Base-by-base conservation (phyloP, 92 coral and sea anemone species). In the Heteractis magnifica region DNA sequence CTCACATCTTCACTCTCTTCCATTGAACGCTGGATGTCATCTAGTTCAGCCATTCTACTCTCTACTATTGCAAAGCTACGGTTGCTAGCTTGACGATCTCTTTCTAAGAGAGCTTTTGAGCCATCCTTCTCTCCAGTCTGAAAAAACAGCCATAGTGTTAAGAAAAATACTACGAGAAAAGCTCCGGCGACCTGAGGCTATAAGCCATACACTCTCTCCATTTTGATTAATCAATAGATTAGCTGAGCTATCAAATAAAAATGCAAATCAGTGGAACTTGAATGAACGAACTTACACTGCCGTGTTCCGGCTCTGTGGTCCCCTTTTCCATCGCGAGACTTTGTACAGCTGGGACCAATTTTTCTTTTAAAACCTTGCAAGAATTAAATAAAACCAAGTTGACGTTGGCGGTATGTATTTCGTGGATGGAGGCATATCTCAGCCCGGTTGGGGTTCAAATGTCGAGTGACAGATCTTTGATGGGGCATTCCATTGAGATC, bases 1-100 rank as follows among this genome's bases (percentile, higher is more conserved):
- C 85, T 88, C 79, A 84, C 90, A 62, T 95, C 98, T 82, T 92
- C 95, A 73, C 90, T 84, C 71, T 97, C 99, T 82, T 90, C 97
- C 98, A 97, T 97, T 60, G 99, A 97, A 71, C 98, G 91, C 56
- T 97, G 99, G 68, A 97, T 90, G 84, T 94, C 98, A 70, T 97
- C 99, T 70, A 97, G 85, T 85, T 97, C 99, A 44, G 99, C 99
- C 99, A 97, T 97, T 90, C 99, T 86, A 90, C 98, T 94, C 56
- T 94, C 98, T 78, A 91, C 94, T n/a, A 84, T 87, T 14, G 85
- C 87, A 84, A 81, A 86, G 73, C 88, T 78, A 20, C 88, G 85
- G 55, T 89, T 77, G 73, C 91, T 74, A 78, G 83, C 75, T 53
- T 86, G 89, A 53, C 93, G 88, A 62, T 81, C 89, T 83, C 82